Evolutionary conservation across 2,888 invertebrate genomes (phyloP).

Genomic region (Malthinus seriepunctatus): DNA sequence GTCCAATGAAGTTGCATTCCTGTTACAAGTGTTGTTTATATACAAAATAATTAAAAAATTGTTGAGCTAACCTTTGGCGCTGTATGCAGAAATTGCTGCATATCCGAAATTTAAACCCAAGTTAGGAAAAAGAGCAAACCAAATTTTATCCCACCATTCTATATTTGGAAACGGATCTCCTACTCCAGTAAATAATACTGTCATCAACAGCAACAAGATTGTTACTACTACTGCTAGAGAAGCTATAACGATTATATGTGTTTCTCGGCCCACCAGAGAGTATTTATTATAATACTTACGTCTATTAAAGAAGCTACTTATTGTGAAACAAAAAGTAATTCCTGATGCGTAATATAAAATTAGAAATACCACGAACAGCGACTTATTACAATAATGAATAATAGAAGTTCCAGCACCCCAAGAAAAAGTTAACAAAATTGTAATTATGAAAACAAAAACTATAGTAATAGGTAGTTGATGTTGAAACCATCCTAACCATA

Average conservation of each 20-base stretch:
- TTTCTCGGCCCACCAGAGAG: not conserved
- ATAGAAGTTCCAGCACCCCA: conserved; percentile 59
- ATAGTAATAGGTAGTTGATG: conserved; percentile 73
- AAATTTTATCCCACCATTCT: conserved; percentile 33
- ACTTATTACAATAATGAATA: conserved; percentile 68
- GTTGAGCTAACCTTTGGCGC: conserved; percentile 45
- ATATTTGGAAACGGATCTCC: conserved; percentile 30
- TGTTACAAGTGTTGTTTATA: conserved; percentile 35
- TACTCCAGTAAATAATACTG: conserved; percentile 43
- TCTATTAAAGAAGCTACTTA: conserved; percentile 76
- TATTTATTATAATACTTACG: conserved; percentile 57
- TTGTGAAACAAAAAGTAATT: conserved; percentile 76
- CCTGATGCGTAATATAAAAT: conserved; percentile 70
- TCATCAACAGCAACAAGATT: conserved; percentile 48
- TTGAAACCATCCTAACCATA: conserved; percentile 86
- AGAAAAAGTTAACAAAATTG: conserved; percentile 59
- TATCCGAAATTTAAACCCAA: conserved; percentile 49
- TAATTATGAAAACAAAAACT: conserved; percentile 63
- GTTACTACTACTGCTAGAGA: conserved; percentile 47
- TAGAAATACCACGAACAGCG: conserved; percentile 70
- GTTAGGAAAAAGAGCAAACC: no score
- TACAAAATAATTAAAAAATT: not conserved
- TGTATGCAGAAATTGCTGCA: conserved; percentile 45
- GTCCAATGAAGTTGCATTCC: conserved; percentile 55
- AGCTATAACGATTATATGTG: conserved; percentile 43